A percentile compares a stretch with the other conserved stretches of the same genome.
These are phyloP conservation scores for Cantharis nigra DNA, from an alignment of 2,888 invertebrate species.

Conservation along the genomic window DNA sequence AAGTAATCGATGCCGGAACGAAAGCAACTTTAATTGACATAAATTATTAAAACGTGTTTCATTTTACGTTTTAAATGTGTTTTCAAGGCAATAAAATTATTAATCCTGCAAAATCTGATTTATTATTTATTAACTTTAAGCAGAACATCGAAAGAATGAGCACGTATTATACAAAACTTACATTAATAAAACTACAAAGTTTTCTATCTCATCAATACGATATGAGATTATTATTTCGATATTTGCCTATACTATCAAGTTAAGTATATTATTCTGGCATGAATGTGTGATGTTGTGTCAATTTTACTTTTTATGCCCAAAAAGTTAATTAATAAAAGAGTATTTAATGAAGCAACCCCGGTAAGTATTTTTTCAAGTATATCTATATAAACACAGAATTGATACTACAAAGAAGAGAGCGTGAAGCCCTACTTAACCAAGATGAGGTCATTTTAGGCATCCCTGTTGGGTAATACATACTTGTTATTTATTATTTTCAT, in stretches of 20 bases:
- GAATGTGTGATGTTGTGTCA: neutral
- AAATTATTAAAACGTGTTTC: neutral
- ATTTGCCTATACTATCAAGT: neutral
- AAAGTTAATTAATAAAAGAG: neutral
- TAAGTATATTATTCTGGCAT: neutral
- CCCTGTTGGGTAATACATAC: slow-evolving; percentile 23
- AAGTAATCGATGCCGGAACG: neutral
- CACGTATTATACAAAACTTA: neutral
- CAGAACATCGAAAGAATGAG: neutral
- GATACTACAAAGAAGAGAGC: slow-evolving; percentile 12
- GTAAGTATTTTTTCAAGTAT: neutral
- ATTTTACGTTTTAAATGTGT: neutral
- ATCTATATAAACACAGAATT: neutral
- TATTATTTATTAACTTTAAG: neutral
- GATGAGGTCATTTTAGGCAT: slow-evolving; percentile 23
- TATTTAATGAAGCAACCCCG: neutral
- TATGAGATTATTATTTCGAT: neutral
- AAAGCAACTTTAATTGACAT: neutral
- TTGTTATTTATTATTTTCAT: slow-evolving; percentile 25
- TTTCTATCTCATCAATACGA: neutral
- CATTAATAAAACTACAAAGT: neutral
- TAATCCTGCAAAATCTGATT: neutral
- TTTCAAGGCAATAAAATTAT: neutral
- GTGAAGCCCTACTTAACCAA: slow-evolving; percentile 18
- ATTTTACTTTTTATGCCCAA: neutral